Evolutionary conservation across 2,113 vertebrate species (phyloP).

Genomic region (Antidorcas marsupialis): DNA sequence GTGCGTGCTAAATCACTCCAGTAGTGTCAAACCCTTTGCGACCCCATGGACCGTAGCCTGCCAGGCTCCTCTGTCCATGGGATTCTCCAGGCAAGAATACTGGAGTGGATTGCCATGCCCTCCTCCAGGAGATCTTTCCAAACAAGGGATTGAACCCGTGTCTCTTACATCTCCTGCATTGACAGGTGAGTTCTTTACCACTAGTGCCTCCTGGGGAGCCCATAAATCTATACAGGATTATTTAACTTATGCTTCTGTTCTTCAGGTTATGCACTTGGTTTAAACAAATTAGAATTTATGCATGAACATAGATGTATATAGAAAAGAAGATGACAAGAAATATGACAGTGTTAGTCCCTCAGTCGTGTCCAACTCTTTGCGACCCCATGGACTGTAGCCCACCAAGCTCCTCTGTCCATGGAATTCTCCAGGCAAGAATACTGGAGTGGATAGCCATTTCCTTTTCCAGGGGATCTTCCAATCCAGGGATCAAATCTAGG

Average conservation of each 20-base stretch:
- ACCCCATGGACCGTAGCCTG: not conserved
- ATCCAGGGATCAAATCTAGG: not conserved
- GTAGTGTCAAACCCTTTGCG: not conserved
- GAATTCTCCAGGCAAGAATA: not conserved
- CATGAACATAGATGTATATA: not conserved
- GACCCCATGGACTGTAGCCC: not conserved
- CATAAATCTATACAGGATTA: not conserved
- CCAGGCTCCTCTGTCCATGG: not conserved
- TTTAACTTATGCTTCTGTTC: not conserved
- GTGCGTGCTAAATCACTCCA: not conserved
- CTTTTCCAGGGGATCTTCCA: not conserved
- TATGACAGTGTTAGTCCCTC: not conserved
- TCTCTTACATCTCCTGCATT: not conserved
- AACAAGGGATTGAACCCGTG: not conserved
- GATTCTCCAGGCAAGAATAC: not conserved
- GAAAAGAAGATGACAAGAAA: not conserved
- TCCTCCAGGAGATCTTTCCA: not conserved
- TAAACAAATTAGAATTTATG: not conserved
- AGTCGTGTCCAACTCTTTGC: not conserved
- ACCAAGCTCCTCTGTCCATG: not conserved
- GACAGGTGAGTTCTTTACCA: not conserved
- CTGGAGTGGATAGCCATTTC: not conserved
- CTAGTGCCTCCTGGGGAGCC: not conserved
- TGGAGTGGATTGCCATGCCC: not conserved
- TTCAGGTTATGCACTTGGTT: not conserved